Percentiles rank a stretch among this genome's conserved stretches.
Conservation (phyloP, 2,888 invertebrate genomes). For the Anticlea derivata region DNA sequence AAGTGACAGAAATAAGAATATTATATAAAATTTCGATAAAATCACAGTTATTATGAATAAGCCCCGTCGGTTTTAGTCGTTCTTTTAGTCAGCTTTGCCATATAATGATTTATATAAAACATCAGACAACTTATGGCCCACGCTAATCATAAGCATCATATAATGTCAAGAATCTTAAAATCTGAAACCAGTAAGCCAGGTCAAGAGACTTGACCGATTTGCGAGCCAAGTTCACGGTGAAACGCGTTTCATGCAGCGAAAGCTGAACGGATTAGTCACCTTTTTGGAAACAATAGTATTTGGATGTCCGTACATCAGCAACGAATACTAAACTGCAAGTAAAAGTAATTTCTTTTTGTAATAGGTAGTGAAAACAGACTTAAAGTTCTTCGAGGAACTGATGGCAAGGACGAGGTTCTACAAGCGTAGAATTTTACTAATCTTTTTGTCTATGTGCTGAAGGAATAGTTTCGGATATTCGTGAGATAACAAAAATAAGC, state of each 20-base stretch:
- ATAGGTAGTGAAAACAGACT: conserved; percentile 18
- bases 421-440: background rate
- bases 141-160: conserved; percentile 5
- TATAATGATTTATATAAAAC: too few relatives aligned
- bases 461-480: too few relatives aligned
- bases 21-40: too few relatives aligned
- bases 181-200: conserved; percentile 18
- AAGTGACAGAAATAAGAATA: too few relatives aligned
- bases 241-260: conserved; percentile 36
- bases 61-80: too few relatives aligned
- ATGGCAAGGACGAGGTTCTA: background rate
- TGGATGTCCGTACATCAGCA: conserved; percentile 11
- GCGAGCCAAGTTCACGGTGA: conserved; percentile 28
- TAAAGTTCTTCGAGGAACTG: conserved; percentile 1
- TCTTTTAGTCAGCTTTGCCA: too few relatives aligned
- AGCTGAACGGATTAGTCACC: conserved; percentile 34
- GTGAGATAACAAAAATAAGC: too few relatives aligned
- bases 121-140: conserved; percentile 2
- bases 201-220: conserved; percentile 36
- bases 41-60: too few relatives aligned
- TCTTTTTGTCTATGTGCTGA: background rate
- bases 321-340: conserved; percentile 23
- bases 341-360: conserved; percentile 22
- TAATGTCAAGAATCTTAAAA: background rate
- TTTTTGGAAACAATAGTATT: conserved; percentile 31